Conservation (phyloP, 2,113 vertebrate species). For the Polypterus senegalus region DNA sequence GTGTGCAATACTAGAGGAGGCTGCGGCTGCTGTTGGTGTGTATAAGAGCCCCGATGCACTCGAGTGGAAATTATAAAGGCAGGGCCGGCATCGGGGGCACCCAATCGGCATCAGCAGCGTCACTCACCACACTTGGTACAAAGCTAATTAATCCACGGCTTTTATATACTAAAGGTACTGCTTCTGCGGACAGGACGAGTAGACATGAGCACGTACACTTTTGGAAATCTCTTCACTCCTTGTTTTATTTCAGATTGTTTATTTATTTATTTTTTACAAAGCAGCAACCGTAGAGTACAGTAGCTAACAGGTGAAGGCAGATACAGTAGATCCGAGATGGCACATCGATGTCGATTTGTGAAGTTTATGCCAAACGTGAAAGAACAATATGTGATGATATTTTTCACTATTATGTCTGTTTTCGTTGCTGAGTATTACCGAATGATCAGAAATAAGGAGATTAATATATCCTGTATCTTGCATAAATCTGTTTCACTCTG, state of each 20-base stretch:
- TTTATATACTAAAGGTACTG: constrained; percentile 59
- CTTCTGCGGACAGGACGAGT: constrained; percentile 43
- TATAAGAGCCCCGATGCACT: constrained; percentile 76
- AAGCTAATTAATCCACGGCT: constrained; percentile 76
- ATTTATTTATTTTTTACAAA: not conserved
- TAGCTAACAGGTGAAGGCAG: too few relatives aligned
- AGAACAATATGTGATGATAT: too few relatives aligned
- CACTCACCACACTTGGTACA: constrained; percentile 70
- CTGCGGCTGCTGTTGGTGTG: constrained; percentile 65
- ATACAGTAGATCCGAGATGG: too few relatives aligned
- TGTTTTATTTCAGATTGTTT: constrained; percentile 13
- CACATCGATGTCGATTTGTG: too few relatives aligned
- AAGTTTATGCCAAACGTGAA: too few relatives aligned
- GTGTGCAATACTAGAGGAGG: constrained; percentile 53
- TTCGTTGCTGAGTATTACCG: too few relatives aligned
- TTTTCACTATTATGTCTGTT: too few relatives aligned
- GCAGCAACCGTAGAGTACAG: too few relatives aligned
- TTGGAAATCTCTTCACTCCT: constrained; percentile 28
- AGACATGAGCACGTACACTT: constrained; percentile 35
- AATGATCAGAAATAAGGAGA: too few relatives aligned
- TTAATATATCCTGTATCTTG: too few relatives aligned
- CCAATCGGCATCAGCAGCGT: constrained; percentile 86
- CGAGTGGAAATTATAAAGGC: constrained; percentile 87
- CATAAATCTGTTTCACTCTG: too few relatives aligned
- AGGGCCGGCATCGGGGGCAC: constrained; percentile 73